Conservation (phyloP, 2,113 vertebrate species). For the Perccottus glenii region DNA sequence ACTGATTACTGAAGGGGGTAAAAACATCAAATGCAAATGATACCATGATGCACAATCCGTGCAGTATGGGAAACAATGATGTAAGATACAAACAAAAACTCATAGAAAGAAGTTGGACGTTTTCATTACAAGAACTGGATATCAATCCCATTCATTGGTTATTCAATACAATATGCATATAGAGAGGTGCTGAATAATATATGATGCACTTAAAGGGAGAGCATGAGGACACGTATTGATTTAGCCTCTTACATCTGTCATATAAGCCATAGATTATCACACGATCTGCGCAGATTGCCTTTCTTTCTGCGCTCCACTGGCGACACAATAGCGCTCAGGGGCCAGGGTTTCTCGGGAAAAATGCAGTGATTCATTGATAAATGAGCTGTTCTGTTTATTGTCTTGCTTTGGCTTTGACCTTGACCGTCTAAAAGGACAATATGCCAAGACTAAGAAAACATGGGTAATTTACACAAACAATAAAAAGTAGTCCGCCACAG, state of each 20-base stretch:
- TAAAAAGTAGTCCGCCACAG: not conserved
- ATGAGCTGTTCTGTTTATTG: conserved; percentile 38
- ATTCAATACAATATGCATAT: conserved; percentile 61
- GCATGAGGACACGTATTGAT: conserved; percentile 67
- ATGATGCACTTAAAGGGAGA: conserved; percentile 71
- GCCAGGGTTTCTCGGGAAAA: not conserved
- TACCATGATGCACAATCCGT: conserved; percentile 27
- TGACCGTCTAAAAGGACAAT: not conserved
- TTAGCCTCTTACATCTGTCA: conserved; percentile 58
- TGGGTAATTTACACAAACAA: conserved; percentile 6
- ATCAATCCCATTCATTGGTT: conserved; percentile 37
- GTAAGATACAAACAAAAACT: conserved; percentile 11
- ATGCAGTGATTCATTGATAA: conserved; percentile 37
- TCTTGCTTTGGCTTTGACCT: conserved; percentile 54
- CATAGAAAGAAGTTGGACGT: conserved; percentile 8
- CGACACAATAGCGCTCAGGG: conserved; percentile 17
- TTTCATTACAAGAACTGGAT: conserved; percentile 49
- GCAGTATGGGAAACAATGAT: conserved; percentile 40
- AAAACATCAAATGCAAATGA: conserved; percentile 63
- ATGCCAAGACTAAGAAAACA: conserved; percentile 1
- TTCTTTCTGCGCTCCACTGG: conserved; percentile 28
- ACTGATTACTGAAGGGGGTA: conserved; percentile 51
- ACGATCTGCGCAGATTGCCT: conserved; percentile 65
- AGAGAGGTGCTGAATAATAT: conserved; percentile 69
- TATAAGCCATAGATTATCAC: conserved; percentile 65